Evolutionary conservation across 2,113 vertebrate species (phyloP).

Genomic region (Pangasianodon gigas): DNA sequence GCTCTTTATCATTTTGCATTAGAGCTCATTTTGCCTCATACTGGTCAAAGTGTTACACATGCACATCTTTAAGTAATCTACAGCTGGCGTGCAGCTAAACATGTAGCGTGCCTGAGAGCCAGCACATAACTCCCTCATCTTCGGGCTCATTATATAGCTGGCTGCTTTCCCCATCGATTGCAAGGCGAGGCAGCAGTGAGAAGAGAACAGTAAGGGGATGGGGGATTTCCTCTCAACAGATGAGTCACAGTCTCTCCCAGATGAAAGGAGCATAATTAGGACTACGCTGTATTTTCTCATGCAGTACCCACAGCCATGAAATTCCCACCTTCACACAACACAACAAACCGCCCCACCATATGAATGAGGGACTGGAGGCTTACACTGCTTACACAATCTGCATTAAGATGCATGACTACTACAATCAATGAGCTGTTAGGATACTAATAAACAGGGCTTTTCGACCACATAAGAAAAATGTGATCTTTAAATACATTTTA

Average conservation of each 20-base stretch:
- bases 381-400: slow-evolving; percentile 13
- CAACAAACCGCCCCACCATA: slow-evolving; percentile 29
- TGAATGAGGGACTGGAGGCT: slow-evolving; percentile 29
- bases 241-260: slow-evolving; percentile 57
- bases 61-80: slow-evolving; percentile 13
- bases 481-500: background rate
- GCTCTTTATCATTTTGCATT: background rate
- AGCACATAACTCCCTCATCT: slow-evolving; percentile 51
- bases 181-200: slow-evolving; percentile 38
- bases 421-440: background rate
- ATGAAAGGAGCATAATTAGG: slow-evolving; percentile 45
- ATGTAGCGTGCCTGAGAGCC: slow-evolving; percentile 25
- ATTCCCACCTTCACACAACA: slow-evolving; percentile 34
- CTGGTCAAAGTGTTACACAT: background rate
- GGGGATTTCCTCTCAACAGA: slow-evolving; percentile 54
- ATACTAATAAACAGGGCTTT: background rate
- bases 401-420: background rate
- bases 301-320: slow-evolving; percentile 41
- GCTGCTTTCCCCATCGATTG: slow-evolving; percentile 58
- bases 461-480: background rate
- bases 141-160: slow-evolving; percentile 56
- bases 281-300: slow-evolving; percentile 38
- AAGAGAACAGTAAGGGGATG: slow-evolving; percentile 45
- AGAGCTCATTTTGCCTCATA: background rate
- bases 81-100: slow-evolving; percentile 27